phyloP scores from a whole-genome alignment of 30 jellyfish, hydroid and myxozoan genomes.

The Haliclystus octoradiatus region DNA sequence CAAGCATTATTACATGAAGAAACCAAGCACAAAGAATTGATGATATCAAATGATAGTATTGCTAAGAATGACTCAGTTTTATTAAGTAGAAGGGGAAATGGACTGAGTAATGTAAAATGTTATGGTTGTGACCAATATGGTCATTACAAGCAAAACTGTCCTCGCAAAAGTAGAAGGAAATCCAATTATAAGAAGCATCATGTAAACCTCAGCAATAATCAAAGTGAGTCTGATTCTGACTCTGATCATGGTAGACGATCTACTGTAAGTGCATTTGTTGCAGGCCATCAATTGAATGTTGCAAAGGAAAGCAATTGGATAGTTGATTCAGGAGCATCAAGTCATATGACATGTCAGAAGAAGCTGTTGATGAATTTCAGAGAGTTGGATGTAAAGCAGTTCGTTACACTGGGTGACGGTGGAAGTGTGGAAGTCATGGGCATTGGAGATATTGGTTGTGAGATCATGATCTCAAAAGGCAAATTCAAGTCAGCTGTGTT shows the following conservation, averaged over 20 bases:
- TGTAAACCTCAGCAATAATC: no score
- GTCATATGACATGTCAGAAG: conserved; percentile 1
- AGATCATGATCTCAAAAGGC: no score
- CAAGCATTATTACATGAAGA: background rate
- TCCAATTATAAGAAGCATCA: no score
- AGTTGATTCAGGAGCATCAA: background rate
- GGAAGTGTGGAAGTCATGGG: no score
- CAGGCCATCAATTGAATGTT: no score
- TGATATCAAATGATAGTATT: background rate
- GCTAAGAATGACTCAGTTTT: background rate
- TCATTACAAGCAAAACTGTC: background rate
- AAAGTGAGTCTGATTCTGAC: no score
- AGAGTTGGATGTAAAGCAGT: background rate
- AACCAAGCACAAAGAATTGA: background rate
- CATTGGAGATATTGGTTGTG: no score
- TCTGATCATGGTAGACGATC: no score
- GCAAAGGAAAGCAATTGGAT: no score
- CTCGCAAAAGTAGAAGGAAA: no score
- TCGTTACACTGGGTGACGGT: no score
- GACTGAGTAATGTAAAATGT: background rate
- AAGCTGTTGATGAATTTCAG: background rate
- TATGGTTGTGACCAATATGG: background rate
- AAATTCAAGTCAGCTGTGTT: background rate
- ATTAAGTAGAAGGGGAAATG: background rate
- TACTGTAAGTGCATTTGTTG: no score